Conservation (phyloP, 1,140 invertebrate genomes). For the Pogonomyrmex barbatus region DNA sequence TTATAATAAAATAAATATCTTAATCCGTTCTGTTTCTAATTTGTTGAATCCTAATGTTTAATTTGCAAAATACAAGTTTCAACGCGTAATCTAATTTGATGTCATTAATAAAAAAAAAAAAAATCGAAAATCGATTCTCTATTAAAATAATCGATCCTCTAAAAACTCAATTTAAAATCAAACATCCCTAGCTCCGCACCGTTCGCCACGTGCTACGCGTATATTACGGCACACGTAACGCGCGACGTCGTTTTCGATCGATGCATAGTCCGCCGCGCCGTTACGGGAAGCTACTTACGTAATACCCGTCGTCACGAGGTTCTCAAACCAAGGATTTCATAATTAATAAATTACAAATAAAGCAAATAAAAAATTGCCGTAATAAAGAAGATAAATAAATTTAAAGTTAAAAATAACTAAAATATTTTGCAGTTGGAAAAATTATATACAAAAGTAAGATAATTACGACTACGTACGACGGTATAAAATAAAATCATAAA, state of each 20-base stretch:
- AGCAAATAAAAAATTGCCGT: neutral
- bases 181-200: neutral
- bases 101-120: no score
- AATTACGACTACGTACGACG: neutral
- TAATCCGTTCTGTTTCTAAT: no score
- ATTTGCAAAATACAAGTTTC: no score
- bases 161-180: no score
- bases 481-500: neutral
- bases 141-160: no score
- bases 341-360: neutral
- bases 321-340: conserved; percentile 59
- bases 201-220: neutral
- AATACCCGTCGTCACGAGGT: conserved; percentile 73
- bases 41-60: no score
- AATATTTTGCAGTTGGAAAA: neutral
- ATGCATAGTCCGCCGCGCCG: conserved; percentile 36
- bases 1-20: no score
- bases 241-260: conserved; percentile 34
- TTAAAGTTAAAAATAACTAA: neutral
- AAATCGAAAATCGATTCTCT: no score
- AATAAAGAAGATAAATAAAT: neutral
- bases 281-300: conserved; percentile 69
- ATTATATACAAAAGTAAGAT: neutral
- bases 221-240: conserved; percentile 7
- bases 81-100: no score